phyloP scores from a whole-genome alignment of 1,140 invertebrate genomes.

The honey bee (Apis mellifera) region Amel_HAv3.1 CM009943.2:3328501-3329000 shows the following conservation, averaged over 20 bases:
- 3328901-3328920: conserved; percentile 36
- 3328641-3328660: conserved; percentile 29
- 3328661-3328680: conserved; percentile 25
- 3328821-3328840: conserved; percentile 54
- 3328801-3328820: conserved; percentile 68
- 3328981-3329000: not conserved
- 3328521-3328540: conserved; percentile 82
- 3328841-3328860: conserved; percentile 39
- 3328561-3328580: conserved; percentile 82
- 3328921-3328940: conserved; percentile 52
- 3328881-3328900: conserved; percentile 28
- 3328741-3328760: conserved; percentile 18
- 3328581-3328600: conserved; percentile 73
- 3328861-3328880: conserved; percentile 35
- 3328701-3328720: conserved; percentile 10
- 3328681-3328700: conserved; percentile 49
- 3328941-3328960: conserved; percentile 43
- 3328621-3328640: conserved; percentile 40
- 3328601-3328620: conserved; percentile 76
- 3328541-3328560: conserved; percentile 76
- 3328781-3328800: conserved; percentile 70
- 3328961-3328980: conserved; percentile 10
- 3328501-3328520: conserved; percentile 75
- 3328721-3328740: conserved; percentile 2
- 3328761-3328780: conserved; percentile 65